These are phyloP conservation scores for Anaspis maculata DNA, from an alignment of 2,888 invertebrate genomes.

Conservation along the genomic window DNA sequence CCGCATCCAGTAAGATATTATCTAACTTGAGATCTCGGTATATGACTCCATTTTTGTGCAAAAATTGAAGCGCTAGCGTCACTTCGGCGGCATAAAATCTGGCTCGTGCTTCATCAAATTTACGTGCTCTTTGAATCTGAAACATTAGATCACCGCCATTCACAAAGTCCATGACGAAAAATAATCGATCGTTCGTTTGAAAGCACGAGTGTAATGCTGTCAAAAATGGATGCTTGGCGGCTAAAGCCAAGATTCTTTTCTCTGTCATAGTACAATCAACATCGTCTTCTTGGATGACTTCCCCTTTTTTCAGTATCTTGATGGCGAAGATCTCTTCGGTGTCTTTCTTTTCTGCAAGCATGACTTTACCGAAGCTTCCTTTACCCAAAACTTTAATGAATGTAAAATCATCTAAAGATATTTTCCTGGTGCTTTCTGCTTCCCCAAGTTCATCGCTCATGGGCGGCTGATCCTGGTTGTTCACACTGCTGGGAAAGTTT, in stretches of 20 bases:
- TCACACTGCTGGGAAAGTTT: constrained; percentile 24
- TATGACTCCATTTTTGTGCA: constrained; percentile 94
- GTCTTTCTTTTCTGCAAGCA: constrained; percentile 91
- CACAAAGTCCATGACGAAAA: constrained; percentile 99
- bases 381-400: constrained; percentile 99
- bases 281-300: constrained; percentile 97
- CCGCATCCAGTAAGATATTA: constrained; percentile 93
- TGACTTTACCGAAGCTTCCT: constrained; percentile 98
- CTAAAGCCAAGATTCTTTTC: constrained; percentile 90
- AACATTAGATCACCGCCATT: constrained; percentile 99
- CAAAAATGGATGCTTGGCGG: constrained; percentile 95
- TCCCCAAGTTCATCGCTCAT: constrained; percentile 42
- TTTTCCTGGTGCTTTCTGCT: no score
- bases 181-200: constrained; percentile 81
- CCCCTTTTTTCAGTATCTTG: constrained; percentile 92
- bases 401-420: constrained; percentile 81
- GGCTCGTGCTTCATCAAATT: constrained; percentile 94
- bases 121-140: constrained; percentile 96
- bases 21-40: constrained; percentile 98
- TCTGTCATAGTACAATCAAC: constrained; percentile 99
- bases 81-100: constrained; percentile 98
- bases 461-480: constrained; percentile 34
- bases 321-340: constrained; percentile 87
- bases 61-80: constrained; percentile 92
- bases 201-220: constrained; percentile 96